Evolutionary conservation across 2,113 vertebrate species (phyloP), one percentile per base, ranked within the genome.

Genomic region (Xiphorhynchus elegans): DNA sequence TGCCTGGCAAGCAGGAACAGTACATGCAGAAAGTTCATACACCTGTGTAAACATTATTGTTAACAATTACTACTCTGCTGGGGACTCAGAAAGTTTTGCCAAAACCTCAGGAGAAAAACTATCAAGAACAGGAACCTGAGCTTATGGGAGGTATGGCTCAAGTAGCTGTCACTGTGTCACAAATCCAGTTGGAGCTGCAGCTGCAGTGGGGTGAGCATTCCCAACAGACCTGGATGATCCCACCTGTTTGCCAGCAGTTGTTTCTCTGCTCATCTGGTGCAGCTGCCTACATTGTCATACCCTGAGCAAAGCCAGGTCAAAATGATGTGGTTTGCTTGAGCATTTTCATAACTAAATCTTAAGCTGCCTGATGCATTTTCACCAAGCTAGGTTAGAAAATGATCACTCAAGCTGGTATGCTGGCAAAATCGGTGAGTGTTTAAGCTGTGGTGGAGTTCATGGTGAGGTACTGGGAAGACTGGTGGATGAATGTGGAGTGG

Each of bases 41-140:
- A 94, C 59, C 76, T 87, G 60, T 78, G 84, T 91, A 87, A 94
- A 87, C 89, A 63, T 93, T 93, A 53, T n/a, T 89, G 37, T 84
- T 89, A 91, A 67, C 69, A 75, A 28, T 81, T 87, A 59, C 25
- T 67, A 9, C 39, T 67, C 64, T 84, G 64, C 55, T 67, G 55
- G 94, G 55, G 31, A 40, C 37, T 84, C 8, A 2, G 59, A 66
- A 83, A 53, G 42, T 62, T 89, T 80, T 89, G 73, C 33, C 64
- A 81, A 67, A 86, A 24, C 33, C 26, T 59, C 33, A 20, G 33
- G 56, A 91, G n/a, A 59, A 60, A 37, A 86, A n/a, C 50, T 39
- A 44, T 94, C 25, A 78, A 59, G 64, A 4, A 4, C 35, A 55
- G 77, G 77, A 89, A 47, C 6, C 33, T 29, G 50, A 84, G 44